phyloP scores from a whole-genome alignment of 2,113 vertebrate genomes.

The Pycnonotus jocosus region DNA sequence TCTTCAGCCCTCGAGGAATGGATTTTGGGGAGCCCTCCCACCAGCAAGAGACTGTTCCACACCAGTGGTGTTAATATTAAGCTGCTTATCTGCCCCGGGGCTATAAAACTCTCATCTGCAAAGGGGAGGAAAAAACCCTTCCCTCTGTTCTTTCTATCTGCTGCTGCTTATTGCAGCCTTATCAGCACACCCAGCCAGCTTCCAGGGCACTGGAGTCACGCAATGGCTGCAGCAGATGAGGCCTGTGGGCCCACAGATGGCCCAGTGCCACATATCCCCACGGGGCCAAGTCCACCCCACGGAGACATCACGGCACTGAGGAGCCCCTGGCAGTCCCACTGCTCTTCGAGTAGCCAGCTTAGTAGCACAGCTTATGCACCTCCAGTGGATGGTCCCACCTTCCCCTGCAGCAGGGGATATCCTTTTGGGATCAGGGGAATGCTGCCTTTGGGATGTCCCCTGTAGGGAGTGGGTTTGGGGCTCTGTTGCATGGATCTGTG shows the following conservation, averaged over 20 bases:
- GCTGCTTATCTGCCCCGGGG: background rate
- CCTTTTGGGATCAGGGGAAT: too few relatives aligned
- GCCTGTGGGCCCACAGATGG: background rate
- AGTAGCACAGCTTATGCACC: too few relatives aligned
- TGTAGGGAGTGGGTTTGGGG: background rate
- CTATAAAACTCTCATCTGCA: background rate
- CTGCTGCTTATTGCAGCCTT: background rate
- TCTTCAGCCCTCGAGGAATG: background rate
- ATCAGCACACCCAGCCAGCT: background rate
- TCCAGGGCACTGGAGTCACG: background rate
- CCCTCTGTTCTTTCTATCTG: background rate
- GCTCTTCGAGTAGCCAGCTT: background rate
- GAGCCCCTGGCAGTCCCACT: rapidly evolving
- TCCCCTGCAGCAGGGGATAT: background rate
- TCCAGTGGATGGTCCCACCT: background rate
- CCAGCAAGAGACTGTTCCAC: background rate
- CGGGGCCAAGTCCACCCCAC: rapidly evolving
- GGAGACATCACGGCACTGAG: rapidly evolving
- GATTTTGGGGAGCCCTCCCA: background rate
- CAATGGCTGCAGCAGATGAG: background rate
- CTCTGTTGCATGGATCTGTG: background rate
- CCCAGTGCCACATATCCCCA: rapidly evolving
- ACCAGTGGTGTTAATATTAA: background rate
- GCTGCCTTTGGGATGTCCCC: background rate
- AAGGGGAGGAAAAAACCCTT: background rate